phyloP scores from a whole-genome alignment of 1,140 invertebrate species.

The Danaus melanippus region DNA sequence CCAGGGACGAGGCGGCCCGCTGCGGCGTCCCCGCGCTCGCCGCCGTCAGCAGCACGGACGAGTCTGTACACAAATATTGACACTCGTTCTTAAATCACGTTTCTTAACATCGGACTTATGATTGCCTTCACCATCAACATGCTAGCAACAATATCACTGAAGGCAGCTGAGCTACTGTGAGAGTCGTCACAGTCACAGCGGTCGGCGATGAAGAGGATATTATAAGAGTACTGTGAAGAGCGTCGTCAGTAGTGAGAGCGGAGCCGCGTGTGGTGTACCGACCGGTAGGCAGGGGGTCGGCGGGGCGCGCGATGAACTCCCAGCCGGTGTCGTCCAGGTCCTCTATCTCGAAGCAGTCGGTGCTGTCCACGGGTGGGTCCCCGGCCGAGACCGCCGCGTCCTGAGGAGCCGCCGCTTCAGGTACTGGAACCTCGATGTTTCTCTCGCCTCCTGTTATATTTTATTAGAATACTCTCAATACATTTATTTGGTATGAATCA shows the following conservation, averaged over 20 bases:
- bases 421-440: slow-evolving; percentile 33
- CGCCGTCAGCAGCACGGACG: slow-evolving; percentile 30
- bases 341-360: slow-evolving; percentile 67
- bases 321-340: slow-evolving; percentile 64
- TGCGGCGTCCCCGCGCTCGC: slow-evolving; percentile 17
- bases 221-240: too few relatives aligned
- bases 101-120: too few relatives aligned
- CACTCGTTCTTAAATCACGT: background rate
- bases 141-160: too few relatives aligned
- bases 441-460: slow-evolving; percentile 38
- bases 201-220: too few relatives aligned
- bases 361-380: slow-evolving; percentile 42
- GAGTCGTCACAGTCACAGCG: too few relatives aligned
- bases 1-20: slow-evolving; percentile 44
- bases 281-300: slow-evolving; percentile 65
- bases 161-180: too few relatives aligned
- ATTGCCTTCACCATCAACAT: too few relatives aligned
- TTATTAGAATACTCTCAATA: background rate
- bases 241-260: background rate
- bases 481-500: too few relatives aligned
- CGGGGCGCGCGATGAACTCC: slow-evolving; percentile 60
- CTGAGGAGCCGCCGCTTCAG: slow-evolving; percentile 24
- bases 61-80: slow-evolving; percentile 28
- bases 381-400: slow-evolving; percentile 22
- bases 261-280: background rate